Percentiles rank a stretch among this genome's conserved stretches.
Conservation (phyloP, 2,113 vertebrate species). For the Cheirogaleus medius region DNA sequence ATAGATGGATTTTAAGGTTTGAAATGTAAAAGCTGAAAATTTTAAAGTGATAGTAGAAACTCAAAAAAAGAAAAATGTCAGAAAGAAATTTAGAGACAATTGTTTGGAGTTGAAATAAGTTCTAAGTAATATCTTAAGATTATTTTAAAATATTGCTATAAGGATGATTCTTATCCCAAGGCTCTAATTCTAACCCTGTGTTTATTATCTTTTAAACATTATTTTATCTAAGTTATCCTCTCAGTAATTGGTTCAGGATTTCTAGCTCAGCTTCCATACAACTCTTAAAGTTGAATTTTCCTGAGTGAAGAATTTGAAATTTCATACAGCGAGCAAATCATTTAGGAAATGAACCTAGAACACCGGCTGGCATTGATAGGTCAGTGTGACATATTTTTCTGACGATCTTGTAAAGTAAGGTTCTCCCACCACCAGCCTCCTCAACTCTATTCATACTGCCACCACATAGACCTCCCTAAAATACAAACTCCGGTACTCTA, state of each 20-base stretch:
- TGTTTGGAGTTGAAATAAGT: background rate
- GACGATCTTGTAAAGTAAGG: background rate
- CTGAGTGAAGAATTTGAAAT: background rate
- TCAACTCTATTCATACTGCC: background rate
- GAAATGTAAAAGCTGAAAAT: background rate
- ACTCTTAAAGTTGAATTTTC: background rate
- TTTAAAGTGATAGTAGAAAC: constrained; percentile 14
- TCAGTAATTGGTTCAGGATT: background rate
- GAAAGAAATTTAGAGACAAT: background rate
- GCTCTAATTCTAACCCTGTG: background rate
- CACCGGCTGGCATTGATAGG: background rate
- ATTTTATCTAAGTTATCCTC: background rate
- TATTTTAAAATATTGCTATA: background rate
- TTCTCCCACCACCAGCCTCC: background rate
- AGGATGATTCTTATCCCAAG: background rate
- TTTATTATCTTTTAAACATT: background rate
- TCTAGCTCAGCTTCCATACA: background rate
- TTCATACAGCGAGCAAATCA: background rate
- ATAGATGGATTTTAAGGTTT: background rate
- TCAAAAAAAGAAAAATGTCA: background rate
- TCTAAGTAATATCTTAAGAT: background rate
- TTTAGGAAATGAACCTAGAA: background rate
- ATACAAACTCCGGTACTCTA: background rate
- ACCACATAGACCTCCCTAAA: background rate
- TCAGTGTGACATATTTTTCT: background rate